Evolutionary conservation across 2,113 vertebrate genomes (phyloP).

Genomic region (Rhinolophus ferrumequinum): DNA sequence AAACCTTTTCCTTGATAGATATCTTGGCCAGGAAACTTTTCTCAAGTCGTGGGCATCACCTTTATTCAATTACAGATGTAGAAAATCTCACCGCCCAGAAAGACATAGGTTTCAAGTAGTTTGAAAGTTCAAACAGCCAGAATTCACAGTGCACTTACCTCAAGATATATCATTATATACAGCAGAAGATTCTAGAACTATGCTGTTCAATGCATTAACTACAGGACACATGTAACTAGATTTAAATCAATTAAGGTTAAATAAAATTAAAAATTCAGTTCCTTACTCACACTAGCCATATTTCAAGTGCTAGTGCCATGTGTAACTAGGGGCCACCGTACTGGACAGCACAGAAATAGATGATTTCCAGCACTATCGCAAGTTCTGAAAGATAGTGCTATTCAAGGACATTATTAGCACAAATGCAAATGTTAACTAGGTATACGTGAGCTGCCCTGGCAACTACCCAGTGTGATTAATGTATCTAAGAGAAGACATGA

Average conservation of each 20-base stretch:
- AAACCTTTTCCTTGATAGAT: background rate
- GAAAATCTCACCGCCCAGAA: background rate
- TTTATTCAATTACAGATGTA: background rate
- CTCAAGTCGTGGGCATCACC: background rate
- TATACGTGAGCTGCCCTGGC: background rate
- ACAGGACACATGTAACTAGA: background rate
- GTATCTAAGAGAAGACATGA: background rate
- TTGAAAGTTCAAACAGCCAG: background rate
- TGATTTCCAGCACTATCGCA: background rate
- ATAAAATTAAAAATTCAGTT: constrained; percentile 1
- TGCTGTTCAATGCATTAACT: background rate
- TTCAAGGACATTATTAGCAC: background rate
- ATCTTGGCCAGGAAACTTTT: background rate
- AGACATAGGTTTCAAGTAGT: background rate
- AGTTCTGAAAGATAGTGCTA: background rate
- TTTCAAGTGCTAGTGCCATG: background rate
- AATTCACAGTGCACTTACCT: background rate
- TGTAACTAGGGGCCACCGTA: background rate
- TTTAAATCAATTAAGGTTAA: background rate
- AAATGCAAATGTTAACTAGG: background rate
- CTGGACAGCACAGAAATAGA: background rate
- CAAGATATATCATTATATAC: background rate
- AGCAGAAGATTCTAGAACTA: background rate
- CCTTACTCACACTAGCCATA: background rate
- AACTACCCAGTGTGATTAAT: background rate